Percentiles rank a stretch among this genome's conserved stretches.
phyloP scores from a whole-genome alignment of 1,140 invertebrate species.

The Drosophila subpulchrella region DNA sequence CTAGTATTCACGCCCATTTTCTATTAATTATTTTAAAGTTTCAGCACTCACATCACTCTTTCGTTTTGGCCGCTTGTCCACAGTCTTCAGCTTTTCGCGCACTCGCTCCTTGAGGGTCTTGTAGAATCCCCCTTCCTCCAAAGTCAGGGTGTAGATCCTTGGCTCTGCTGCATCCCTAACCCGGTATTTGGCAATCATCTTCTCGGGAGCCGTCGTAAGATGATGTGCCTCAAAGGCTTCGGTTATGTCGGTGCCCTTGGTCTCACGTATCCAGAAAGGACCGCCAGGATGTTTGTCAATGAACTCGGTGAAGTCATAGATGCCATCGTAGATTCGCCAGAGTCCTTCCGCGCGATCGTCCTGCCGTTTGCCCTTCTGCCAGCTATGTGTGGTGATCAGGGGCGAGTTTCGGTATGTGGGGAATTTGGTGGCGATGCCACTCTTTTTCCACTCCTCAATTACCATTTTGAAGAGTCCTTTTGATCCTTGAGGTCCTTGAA shows the following conservation, averaged over 20 bases:
- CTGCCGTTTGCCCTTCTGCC: conserved; percentile 86
- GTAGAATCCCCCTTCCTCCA: conserved; percentile 89
- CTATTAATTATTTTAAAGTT: not conserved
- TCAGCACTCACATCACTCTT: conserved; percentile 74
- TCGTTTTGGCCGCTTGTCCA: conserved; percentile 79
- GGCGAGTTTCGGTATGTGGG: conserved; percentile 72
- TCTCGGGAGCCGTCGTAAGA: conserved; percentile 84
- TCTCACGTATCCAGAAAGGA: conserved; percentile 87
- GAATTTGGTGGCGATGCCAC: conserved; percentile 77
- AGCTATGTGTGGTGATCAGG: conserved; percentile 76
- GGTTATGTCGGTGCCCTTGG: conserved; percentile 90
- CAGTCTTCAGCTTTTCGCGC: conserved; percentile 84
- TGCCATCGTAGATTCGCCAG: conserved; percentile 88
- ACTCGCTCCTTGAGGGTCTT: conserved; percentile 87
- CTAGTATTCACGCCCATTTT: not conserved
- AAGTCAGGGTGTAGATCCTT: conserved; percentile 87
- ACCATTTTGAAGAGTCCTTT: conserved; percentile 59
- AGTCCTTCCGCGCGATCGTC: conserved; percentile 88
- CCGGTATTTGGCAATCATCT: conserved; percentile 87
- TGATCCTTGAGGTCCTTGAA: not conserved
- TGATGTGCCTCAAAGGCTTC: conserved; percentile 89
- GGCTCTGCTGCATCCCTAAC: conserved; percentile 85
- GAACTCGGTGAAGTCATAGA: conserved; percentile 89
- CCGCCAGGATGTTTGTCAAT: conserved; percentile 89
- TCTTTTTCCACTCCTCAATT: conserved; percentile 74